Evolutionary conservation across 2,113 vertebrate genomes (phyloP).

Genomic region (Callipepla squamata): DNA sequence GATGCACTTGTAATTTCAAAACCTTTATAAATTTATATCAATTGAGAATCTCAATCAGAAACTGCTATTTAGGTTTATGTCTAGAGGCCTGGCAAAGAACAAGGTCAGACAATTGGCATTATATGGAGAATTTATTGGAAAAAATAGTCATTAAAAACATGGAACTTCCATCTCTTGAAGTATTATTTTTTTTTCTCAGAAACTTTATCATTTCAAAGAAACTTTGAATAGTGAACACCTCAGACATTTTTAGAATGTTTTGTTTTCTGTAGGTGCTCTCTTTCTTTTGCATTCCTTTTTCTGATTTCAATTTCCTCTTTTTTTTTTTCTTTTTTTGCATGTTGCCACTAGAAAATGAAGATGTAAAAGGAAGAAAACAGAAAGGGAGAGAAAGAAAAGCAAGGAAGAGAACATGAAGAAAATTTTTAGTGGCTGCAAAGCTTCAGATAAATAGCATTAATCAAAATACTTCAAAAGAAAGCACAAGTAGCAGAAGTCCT

Average conservation of each 20-base stretch:
- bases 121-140: neutral
- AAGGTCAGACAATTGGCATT: neutral
- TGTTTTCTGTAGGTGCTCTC: neutral
- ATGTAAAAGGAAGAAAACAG: no score
- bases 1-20: neutral
- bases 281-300: neutral
- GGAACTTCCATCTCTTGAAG: neutral
- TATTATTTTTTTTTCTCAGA: neutral
- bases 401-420: neutral
- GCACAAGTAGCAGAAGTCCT: neutral
- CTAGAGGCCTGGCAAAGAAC: neutral
- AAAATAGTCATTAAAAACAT: neutral
- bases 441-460: no score
- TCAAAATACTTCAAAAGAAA: neutral
- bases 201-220: neutral
- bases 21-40: neutral
- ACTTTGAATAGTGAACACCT: no score
- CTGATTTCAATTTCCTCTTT: neutral
- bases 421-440: no score
- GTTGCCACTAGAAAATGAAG: neutral
- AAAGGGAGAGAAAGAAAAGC: neutral
- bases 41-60: neutral
- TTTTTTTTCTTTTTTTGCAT: neutral
- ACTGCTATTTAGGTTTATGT: no score
- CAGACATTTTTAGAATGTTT: neutral